These are phyloP conservation scores for Dendrolimus houi DNA, from an alignment of 2,888 invertebrate species.

Conservation along the genomic window DNA sequence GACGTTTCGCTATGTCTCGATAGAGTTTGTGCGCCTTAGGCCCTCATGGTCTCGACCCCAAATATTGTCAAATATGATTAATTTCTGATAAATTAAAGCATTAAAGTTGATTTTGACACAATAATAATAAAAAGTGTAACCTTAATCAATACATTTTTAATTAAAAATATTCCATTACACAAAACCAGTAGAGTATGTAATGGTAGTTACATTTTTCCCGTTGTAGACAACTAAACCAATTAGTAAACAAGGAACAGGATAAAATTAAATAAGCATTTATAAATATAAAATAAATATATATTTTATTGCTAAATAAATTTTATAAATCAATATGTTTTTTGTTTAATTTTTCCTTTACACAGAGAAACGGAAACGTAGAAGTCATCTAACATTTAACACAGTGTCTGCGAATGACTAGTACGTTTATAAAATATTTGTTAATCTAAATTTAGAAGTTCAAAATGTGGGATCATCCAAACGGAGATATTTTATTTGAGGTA, in stretches of 20 bases:
- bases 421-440: constrained; percentile 2
- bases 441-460: constrained; percentile 6
- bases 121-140: too few relatives aligned
- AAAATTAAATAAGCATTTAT: constrained; percentile 15
- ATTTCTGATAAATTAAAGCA: too few relatives aligned
- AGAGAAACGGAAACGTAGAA: constrained; percentile 14
- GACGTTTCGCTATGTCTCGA: too few relatives aligned
- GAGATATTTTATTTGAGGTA: constrained; percentile 37
- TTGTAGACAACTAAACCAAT: too few relatives aligned
- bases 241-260: constrained; percentile 29
- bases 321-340: constrained; percentile 20
- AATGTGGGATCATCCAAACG: constrained; percentile 34
- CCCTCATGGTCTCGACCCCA: too few relatives aligned
- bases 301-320: constrained; percentile 2
- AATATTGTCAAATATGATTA: too few relatives aligned
- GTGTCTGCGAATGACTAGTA: background rate
- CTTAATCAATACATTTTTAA: too few relatives aligned
- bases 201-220: too few relatives aligned
- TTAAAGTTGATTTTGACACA: too few relatives aligned
- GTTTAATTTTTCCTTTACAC: constrained; percentile 27
- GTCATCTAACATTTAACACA: background rate
- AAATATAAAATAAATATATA: constrained; percentile 20
- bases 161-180: too few relatives aligned
- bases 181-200: too few relatives aligned
- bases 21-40: too few relatives aligned